These are phyloP conservation scores for Thymallus thymallus DNA, from an alignment of 2,113 vertebrate genomes.

Conservation along the genomic window DNA sequence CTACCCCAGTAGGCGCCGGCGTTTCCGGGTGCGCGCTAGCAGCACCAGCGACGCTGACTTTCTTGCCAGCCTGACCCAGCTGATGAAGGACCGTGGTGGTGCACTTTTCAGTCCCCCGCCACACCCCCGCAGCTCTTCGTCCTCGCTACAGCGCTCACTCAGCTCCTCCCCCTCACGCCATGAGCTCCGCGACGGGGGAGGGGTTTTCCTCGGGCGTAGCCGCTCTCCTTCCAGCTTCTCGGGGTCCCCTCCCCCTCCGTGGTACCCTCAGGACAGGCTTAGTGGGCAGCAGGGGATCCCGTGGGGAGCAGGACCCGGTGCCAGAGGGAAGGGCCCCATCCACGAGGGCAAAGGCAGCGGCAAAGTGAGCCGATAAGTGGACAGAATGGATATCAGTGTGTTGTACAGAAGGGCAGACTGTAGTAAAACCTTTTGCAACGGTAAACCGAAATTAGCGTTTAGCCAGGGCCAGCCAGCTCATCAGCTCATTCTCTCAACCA, in stretches of 20 bases:
- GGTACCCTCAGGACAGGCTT: conserved; percentile 82
- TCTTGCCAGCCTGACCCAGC: conserved; percentile 91
- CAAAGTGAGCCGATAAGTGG: conserved; percentile 89
- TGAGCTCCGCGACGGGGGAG: conserved; percentile 76
- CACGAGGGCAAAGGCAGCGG: conserved; percentile 82
- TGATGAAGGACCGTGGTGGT: conserved; percentile 88
- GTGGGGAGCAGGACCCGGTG: conserved; percentile 73
- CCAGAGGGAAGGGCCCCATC: conserved; percentile 62
- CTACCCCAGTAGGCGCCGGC: conserved; percentile 71
- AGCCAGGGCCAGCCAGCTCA: no score
- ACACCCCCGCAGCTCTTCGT: conserved; percentile 84
- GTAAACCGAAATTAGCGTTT: background rate
- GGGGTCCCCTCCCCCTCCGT: conserved; percentile 86
- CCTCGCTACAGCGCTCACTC: conserved; percentile 89
- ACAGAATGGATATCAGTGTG: conserved; percentile 8
- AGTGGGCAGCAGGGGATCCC: conserved; percentile 70
- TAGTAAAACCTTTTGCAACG: background rate
- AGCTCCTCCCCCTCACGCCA: conserved; percentile 92
- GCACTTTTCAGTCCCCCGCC: conserved; percentile 85
- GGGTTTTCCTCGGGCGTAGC: conserved; percentile 80
- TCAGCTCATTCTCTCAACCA: no score
- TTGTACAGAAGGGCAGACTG: conserved; percentile 16
- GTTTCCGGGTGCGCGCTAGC: conserved; percentile 89
- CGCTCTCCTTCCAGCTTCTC: conserved; percentile 89
- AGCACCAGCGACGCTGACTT: conserved; percentile 95